These are phyloP conservation scores for Dromas ardeola DNA, from an alignment of 2,113 vertebrate genomes.

Conservation along the genomic window DNA sequence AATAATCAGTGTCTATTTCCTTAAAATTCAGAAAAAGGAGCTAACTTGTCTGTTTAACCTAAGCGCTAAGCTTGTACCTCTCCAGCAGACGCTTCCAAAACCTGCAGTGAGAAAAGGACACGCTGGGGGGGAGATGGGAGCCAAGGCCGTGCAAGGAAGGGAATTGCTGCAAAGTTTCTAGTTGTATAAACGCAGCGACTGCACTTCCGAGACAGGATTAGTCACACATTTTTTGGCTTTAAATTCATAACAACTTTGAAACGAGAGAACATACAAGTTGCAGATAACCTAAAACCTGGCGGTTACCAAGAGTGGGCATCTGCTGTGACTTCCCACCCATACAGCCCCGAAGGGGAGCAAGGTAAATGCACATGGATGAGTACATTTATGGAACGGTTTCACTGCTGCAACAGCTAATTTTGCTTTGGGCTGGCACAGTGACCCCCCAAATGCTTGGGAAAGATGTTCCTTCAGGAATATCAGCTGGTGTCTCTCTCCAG, in stretches of 20 bases:
- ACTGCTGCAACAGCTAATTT: neutral
- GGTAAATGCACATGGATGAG: neutral
- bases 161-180: neutral
- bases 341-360: accelerated
- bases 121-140: neutral
- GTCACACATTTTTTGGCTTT: constrained; percentile 6
- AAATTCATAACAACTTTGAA: neutral
- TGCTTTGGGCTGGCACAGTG: neutral
- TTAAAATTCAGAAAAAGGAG: constrained; percentile 32
- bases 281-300: neutral
- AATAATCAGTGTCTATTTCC: constrained; percentile 69
- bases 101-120: neutral
- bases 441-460: neutral
- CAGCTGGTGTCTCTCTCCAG: neutral
- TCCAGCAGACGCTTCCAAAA: neutral
- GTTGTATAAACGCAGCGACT: neutral
- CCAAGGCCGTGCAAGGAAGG: neutral
- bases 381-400: neutral
- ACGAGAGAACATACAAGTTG: neutral
- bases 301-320: neutral
- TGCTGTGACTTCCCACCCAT: neutral
- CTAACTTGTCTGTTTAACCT: neutral
- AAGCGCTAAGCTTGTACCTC: constrained; percentile 63
- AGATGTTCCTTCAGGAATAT: neutral
- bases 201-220: constrained; percentile 18